Conservation (phyloP, 2,113 vertebrate genomes). For the Dasyurus viverrinus region DNA sequence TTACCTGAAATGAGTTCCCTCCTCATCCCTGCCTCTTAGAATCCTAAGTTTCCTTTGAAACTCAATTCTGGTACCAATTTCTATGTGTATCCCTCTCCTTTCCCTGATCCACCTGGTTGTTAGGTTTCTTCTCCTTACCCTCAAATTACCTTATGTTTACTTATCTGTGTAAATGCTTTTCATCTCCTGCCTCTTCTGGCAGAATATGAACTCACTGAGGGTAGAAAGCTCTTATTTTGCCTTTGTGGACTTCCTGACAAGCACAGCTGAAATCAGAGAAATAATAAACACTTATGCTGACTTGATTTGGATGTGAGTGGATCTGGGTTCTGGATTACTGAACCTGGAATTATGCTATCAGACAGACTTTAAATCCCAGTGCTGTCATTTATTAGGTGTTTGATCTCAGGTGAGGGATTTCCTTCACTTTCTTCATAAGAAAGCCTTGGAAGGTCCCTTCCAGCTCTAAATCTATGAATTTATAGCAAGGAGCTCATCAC, state of each 20-base stretch:
- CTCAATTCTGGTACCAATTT: neutral
- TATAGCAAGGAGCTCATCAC: neutral
- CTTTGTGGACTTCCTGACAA: neutral
- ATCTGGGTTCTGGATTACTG: neutral
- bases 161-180: neutral
- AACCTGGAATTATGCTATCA: neutral
- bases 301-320: neutral
- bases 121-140: neutral
- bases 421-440: neutral
- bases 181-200: too few species aligned
- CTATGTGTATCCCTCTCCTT: neutral
- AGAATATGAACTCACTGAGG: neutral
- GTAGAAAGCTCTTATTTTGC: neutral
- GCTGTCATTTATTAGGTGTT: neutral
- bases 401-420: neutral
- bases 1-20: neutral
- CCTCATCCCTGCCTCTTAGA: neutral
- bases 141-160: neutral
- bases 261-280: neutral
- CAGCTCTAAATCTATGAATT: neutral
- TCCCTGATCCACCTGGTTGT: neutral
- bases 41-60: neutral
- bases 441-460: neutral
- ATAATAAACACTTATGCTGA: neutral
- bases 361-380: neutral